Base-by-base conservation (phyloP, 1,140 invertebrate species). In the Ceratosolen fusciceps region DNA sequence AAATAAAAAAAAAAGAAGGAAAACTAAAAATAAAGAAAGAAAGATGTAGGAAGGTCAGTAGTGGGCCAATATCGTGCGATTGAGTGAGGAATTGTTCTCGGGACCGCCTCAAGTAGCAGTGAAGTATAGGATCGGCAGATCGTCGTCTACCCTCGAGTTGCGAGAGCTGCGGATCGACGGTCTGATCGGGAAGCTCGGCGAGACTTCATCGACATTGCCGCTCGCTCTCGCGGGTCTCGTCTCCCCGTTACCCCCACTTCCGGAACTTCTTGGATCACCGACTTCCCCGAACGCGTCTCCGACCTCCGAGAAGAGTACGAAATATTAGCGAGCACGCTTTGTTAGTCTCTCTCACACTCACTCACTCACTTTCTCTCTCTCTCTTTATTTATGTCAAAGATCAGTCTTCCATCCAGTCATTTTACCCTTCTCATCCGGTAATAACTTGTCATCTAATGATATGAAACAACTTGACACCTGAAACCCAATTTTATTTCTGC, bases 271-370 rank as follows among this genome's bases (percentile, higher is more conserved):
- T 74, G 83, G 84, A 81, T 86, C 85, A 80, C 86, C 83, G 86
- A 87, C 84, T 76, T 84, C 83, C 83, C 84, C 82, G 82, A 86
- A 84, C 82, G 84, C 83, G 82, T 87, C 85, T 87, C 87, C 87
- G 82, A 87, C 86, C 81, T 87, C 86, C 83, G 85, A 86, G 82
- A 86, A 88, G 86, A 87, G 87, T 88, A 88, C 82, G 87, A 83
- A 83, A 54, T 34, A 81, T 82, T 81, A 81, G 19, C 73, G 49
- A 75, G 79, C 79, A 80, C 65, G 79, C 62, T 71, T 26, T 67
- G 34, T 68, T 34, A 26, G n/a, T 68, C 26, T 47, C 39, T 74
- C 37, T 37, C 2, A 21, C 24, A 60, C 39, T 71, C 37, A 60
- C 24, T 62, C 24, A 19, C 16, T 43, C 49, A 16, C 31, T 29